phyloP scores from a whole-genome alignment of 2,797 vertebrate genomes.

The Apogon hyalosoma region DNA sequence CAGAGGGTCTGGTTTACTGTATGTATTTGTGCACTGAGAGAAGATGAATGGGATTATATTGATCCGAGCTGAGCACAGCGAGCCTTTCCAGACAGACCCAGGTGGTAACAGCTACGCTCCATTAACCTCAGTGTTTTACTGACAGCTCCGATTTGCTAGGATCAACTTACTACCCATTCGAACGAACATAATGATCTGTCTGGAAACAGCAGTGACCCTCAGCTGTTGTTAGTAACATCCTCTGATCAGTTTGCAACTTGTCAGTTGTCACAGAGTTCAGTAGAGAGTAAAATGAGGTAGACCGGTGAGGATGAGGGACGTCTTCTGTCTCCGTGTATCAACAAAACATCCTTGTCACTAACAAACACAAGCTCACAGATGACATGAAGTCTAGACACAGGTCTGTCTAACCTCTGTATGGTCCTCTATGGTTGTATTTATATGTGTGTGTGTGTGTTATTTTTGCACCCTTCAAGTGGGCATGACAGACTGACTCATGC shows the following conservation, averaged over 20 bases:
- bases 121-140: conserved; percentile 48
- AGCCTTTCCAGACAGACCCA: conserved; percentile 44
- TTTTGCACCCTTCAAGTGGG: conserved; percentile 6
- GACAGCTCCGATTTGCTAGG: conserved; percentile 30
- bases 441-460: not conserved
- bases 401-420: conserved; percentile 3
- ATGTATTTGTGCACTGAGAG: conserved; percentile 33
- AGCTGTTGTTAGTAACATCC: conserved; percentile 24
- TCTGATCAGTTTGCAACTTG: conserved; percentile 40
- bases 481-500: conserved; percentile 38
- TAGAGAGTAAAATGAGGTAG: conserved; percentile 12
- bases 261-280: conserved; percentile 30
- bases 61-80: conserved; percentile 44
- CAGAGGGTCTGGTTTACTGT: conserved; percentile 49
- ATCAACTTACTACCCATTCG: conserved; percentile 24
- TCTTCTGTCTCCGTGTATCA: not conserved
- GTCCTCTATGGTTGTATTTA: not conserved
- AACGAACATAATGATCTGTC: conserved; percentile 43
- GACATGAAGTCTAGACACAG: not conserved
- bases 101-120: conserved; percentile 45
- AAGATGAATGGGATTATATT: conserved; percentile 54
- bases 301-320: not conserved
- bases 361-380: not conserved
- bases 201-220: conserved; percentile 41
- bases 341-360: conserved; percentile 10